Evolutionary conservation across 2,888 invertebrate species (phyloP).

Genomic region (Choreutis nemorana): DNA sequence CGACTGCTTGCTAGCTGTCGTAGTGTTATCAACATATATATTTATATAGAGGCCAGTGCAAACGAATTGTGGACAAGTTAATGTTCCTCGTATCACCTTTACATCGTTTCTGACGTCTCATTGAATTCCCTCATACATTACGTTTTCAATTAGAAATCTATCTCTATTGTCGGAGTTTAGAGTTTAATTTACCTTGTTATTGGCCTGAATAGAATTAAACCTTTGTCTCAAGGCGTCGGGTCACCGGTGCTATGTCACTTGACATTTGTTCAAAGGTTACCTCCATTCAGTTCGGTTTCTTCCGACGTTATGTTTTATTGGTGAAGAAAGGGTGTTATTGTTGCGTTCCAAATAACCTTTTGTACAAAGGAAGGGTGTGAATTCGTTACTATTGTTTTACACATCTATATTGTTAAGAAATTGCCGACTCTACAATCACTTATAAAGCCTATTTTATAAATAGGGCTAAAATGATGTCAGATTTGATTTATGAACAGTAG

Average conservation of each 20-base stretch:
- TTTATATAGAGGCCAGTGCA: slow-evolving; percentile 40
- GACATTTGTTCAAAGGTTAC: slow-evolving; percentile 63
- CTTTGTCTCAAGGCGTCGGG: slow-evolving; percentile 59
- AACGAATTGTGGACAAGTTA: slow-evolving; percentile 38
- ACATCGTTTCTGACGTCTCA: slow-evolving; percentile 29
- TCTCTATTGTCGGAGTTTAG: slow-evolving; percentile 24
- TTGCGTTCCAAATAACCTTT: slow-evolving; percentile 43
- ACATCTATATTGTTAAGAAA: too few species aligned
- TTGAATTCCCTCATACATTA: too few species aligned
- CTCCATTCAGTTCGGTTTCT: slow-evolving; percentile 49
- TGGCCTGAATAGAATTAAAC: slow-evolving; percentile 42
- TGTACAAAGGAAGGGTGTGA: slow-evolving; percentile 22
- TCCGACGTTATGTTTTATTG: slow-evolving; percentile 46
- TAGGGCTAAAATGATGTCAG: too few species aligned
- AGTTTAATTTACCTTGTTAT: slow-evolving; percentile 30
- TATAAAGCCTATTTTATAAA: too few species aligned
- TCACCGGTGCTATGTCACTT: slow-evolving; percentile 43
- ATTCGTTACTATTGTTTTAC: too few species aligned
- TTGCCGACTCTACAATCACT: too few species aligned
- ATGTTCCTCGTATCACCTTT: slow-evolving; percentile 34
- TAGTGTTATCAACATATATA: slow-evolving; percentile 49
- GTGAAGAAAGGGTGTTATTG: slow-evolving; percentile 51
- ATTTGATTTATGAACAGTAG: too few species aligned
- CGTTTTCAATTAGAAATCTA: slow-evolving; percentile 14
- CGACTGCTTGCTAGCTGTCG: slow-evolving; percentile 36